Percentiles rank a stretch among this genome's conserved stretches.
Evolutionary conservation across 1,140 invertebrate species (phyloP).

Genomic region (Chrysopa pallens): DNA sequence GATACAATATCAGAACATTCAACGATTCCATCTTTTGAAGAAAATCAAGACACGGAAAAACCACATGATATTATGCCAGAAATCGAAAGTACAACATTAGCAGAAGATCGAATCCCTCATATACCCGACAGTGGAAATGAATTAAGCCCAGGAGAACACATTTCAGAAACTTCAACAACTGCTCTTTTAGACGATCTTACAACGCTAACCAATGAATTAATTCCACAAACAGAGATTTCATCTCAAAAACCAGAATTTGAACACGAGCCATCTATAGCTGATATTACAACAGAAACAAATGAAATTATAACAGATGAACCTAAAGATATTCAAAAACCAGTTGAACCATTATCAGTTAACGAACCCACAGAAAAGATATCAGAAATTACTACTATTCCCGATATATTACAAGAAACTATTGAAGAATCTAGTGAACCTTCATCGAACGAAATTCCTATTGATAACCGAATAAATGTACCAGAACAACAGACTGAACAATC

Average conservation of each 20-base stretch:
- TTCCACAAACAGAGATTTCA: too few relatives aligned
- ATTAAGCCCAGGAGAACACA: not conserved
- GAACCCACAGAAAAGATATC: slow-evolving; percentile 5
- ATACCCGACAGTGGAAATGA: not conserved
- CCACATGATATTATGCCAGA: not conserved
- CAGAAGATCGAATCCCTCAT: not conserved
- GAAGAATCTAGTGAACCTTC: not conserved
- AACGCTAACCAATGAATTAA: too few relatives aligned
- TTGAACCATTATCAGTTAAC: not conserved
- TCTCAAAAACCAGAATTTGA: not conserved
- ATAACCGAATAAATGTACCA: not conserved
- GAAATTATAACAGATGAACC: not conserved
- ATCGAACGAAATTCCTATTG: not conserved
- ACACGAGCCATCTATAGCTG: not conserved
- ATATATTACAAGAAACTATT: not conserved
- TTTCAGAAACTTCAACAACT: not conserved
- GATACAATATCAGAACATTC: slow-evolving; percentile 2
- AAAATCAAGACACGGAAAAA: slow-evolving; percentile 7
- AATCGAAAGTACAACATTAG: not conserved
- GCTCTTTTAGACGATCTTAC: not conserved
- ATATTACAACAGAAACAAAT: not conserved
- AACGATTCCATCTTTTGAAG: slow-evolving; percentile 3
- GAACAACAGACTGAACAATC: slow-evolving; percentile 1
- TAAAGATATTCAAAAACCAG: not conserved
- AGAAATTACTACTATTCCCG: slow-evolving; percentile 6